A percentile compares a stretch with the other conserved stretches of the same genome.
Conservation (phyloP, 2,888 invertebrate genomes). For the Bombyx huttoni region DNA sequence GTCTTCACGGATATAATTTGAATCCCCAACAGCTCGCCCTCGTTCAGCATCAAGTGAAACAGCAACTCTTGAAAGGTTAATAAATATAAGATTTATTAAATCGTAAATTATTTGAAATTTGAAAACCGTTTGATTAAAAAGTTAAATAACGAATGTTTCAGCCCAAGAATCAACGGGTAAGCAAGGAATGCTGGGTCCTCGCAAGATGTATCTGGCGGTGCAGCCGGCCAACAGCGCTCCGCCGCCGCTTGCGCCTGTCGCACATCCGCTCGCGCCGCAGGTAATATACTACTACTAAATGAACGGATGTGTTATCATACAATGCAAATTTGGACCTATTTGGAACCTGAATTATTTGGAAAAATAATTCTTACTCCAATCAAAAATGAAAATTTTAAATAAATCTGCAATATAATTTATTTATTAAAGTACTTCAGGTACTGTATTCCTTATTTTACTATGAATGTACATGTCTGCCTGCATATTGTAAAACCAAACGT, state of each 20-base stretch:
- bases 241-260: constrained; percentile 38
- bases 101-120: not conserved
- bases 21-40: constrained; percentile 85
- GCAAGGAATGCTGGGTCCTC: constrained; percentile 87
- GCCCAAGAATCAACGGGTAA: constrained; percentile 91
- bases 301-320: not conserved
- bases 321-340: too few species aligned
- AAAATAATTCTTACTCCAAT: too few species aligned
- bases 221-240: constrained; percentile 76
- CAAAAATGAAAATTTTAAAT: too few species aligned
- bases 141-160: constrained; percentile 25
- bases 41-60: constrained; percentile 91
- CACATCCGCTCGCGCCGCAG: constrained; percentile 52
- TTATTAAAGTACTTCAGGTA: too few species aligned
- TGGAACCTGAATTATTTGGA: too few species aligned
- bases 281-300: constrained; percentile 64
- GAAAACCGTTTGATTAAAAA: not conserved
- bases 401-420: too few species aligned
- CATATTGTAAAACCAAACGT: too few species aligned
- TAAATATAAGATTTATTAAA: not conserved
- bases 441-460: not conserved
- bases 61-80: constrained; percentile 86
- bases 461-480: too few species aligned
- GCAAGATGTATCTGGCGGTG: constrained; percentile 88
- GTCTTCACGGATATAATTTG: constrained; percentile 86